Evolutionary conservation across 2,888 invertebrate species (phyloP), one percentile per base, ranked within the genome.

Genomic region (Tipula unca): DNA sequence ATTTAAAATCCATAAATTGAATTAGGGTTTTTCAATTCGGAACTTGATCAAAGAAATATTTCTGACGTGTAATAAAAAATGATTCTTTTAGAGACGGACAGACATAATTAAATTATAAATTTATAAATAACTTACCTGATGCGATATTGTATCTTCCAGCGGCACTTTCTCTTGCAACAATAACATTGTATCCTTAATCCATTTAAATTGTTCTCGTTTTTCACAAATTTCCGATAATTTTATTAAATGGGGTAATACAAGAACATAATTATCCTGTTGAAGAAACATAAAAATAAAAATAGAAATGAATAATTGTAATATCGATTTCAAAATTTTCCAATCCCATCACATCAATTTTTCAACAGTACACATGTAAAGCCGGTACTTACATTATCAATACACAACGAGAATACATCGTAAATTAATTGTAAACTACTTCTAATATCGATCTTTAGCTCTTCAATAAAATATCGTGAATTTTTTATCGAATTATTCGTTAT

Each of bases 351-450:
- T 83, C 32, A 29, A 82, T n/a, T 32, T 32, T 32, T 2, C n/a
- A 17, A 83, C n/a, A 83, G 5, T 29, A 69, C 8, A 69, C 10
- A 36, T 8, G 10, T 13, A 69, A 48, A 48, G 4, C 4, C 17
- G 3, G 4, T 69, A 69, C 69, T 69, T 69, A 69, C 69, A 69
- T 69, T 91, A 90, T 91, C 91, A 89, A 91, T 89, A 92, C 93
- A 93, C 88, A 97, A 96, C 0, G 96, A 94, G 87, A 97, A 97
- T 39, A 98, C 94, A 90, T 99, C 98, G 90, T 98, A 94, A 20
- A 99, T 92, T 89, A 99, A 95, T 89, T 97, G 97, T 85, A 98
- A 91, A 91, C 98, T 99, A 86, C 98, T 99, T 90, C 96, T 96
- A 36, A 98, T 93, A 91, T 99, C 98, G 48, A 99, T 92, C 13